A percentile compares a stretch with the other conserved stretches of the same genome.
Conservation (phyloP, 2,797 vertebrate species). For the Diplodus puntazzo region DNA sequence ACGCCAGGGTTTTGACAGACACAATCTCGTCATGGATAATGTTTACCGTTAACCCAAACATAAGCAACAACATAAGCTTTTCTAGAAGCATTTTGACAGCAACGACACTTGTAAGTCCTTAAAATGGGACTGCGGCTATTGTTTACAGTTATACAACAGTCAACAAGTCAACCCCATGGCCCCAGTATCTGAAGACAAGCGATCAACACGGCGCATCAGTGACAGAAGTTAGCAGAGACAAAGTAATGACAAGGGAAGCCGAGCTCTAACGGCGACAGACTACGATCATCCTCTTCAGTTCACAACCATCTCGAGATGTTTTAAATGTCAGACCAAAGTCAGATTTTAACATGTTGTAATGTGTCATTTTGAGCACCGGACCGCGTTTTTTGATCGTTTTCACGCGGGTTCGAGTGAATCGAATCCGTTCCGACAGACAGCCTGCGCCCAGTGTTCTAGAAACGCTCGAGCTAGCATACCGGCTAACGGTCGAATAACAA, state of each 20-base stretch:
- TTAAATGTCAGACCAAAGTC: too few species aligned
- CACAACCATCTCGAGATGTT: fast-evolving
- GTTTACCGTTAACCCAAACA: not conserved
- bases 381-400: not conserved
- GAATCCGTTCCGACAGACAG: constrained; percentile 49
- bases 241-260: constrained; percentile 41
- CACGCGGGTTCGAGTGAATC: constrained; percentile 1
- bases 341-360: fast-evolving
- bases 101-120: not conserved
- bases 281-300: too few species aligned
- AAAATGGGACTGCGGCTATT: not conserved
- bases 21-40: not conserved
- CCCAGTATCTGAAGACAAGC: not conserved
- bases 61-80: not conserved
- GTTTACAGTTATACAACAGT: constrained; percentile 4
- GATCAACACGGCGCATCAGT: not conserved
- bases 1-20: not conserved
- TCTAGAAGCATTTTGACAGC: not conserved
- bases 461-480: constrained; percentile 66
- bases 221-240: not conserved
- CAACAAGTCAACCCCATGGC: constrained; percentile 2
- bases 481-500: constrained; percentile 76
- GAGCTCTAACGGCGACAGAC: constrained; percentile 1
- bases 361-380: fast-evolving
- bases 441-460: constrained; percentile 71